These are phyloP conservation scores for Albula glossodonta DNA, from an alignment of 2,113 vertebrate species.

Conservation along the genomic window DNA sequence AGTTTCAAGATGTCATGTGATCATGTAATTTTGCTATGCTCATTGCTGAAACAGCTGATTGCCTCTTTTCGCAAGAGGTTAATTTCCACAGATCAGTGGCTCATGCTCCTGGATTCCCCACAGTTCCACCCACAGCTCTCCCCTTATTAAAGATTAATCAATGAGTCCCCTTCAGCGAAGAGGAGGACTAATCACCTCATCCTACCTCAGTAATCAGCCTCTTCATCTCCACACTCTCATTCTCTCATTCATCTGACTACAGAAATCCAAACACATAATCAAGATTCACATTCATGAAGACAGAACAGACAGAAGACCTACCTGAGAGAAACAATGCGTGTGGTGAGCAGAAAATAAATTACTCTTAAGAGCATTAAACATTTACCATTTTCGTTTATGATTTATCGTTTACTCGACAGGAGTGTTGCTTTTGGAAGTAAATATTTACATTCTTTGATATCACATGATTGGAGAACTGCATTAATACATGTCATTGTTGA, in stretches of 20 bases:
- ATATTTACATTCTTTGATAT: not conserved
- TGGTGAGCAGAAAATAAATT: not conserved
- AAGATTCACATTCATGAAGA: not conserved
- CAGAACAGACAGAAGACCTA: not conserved
- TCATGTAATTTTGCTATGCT: not conserved
- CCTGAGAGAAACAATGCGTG: not conserved
- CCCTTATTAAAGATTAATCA: slow-evolving; percentile 1
- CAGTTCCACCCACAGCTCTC: not conserved
- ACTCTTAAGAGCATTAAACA: not conserved
- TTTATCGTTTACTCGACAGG: not conserved
- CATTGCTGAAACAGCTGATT: not conserved
- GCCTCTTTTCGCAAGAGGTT: not conserved
- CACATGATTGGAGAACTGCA: not conserved
- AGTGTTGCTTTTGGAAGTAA: not conserved
- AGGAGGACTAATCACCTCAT: not conserved
- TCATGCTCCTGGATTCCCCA: not conserved
- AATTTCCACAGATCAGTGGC: not conserved
- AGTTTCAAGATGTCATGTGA: not conserved
- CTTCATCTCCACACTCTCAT: not conserved
- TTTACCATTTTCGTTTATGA: not conserved
- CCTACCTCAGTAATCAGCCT: not conserved
- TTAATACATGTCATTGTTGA: too few relatives aligned
- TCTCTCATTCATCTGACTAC: not conserved
- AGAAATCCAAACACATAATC: not conserved
- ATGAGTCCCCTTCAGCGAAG: not conserved